Evolutionary conservation across 2,888 invertebrate species (phyloP), one percentile per base, ranked within the genome.

Genomic region (Phaedon cochleariae): DNA sequence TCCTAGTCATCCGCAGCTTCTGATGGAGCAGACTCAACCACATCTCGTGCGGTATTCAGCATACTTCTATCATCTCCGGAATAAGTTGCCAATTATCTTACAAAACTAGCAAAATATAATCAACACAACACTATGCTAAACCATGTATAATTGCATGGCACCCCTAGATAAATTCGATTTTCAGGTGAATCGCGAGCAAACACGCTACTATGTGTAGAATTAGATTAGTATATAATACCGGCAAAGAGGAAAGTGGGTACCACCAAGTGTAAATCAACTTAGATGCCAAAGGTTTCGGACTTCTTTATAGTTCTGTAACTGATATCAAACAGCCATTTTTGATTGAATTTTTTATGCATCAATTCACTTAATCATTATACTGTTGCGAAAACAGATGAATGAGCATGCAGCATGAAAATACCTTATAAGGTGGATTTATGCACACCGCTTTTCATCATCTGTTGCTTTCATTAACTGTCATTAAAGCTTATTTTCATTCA

Each of bases 21-120:
- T 76, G n/a, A n/a, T n/a, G 77, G 81, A 77, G 76, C 78, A 77
- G 78, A 79, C 73, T 74, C 72, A 73, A 78, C 78, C 81, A 82
- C 83, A 77, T 81, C 80, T 80, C 80, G 77, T 81, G 81, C 81
- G 81, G 81, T 80, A n/a, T 80, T 80, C 80, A 78, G 82, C 82
- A 74, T 74, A 81, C 81, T 81, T 82, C 79, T 75, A 79, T 80
- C 81, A 81, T 81, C 81, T 82, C 81, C 81, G 79, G 80, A 77
- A 77, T 76, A 64, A 68, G 70, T 69, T 80, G 83, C 82, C 82
- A 82, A 82, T 79, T 81, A 80, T 82, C 81, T 82, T 82, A 81
- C 81, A 82, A 82, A 83, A 82, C 81, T 82, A 81, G 82, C 79
- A 83, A 83, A 83, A 82, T 82, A 81, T 83, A 82, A 82, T 83